Conservation (phyloP, 2,113 vertebrate genomes). For the Gnathonemus longibarbis region DNA sequence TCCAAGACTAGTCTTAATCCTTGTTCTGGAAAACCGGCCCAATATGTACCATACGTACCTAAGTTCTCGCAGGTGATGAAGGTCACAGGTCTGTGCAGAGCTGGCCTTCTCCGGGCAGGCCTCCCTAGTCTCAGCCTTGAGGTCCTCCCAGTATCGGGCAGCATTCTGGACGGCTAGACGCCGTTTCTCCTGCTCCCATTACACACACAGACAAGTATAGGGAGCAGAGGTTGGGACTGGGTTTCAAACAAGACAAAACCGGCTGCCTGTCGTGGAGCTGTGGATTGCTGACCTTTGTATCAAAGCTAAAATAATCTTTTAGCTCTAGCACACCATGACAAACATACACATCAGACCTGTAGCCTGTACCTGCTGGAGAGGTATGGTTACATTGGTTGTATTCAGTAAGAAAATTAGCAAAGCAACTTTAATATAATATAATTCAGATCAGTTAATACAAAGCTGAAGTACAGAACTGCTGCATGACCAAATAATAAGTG, state of each 20-base stretch:
- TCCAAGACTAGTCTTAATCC: too few species aligned
- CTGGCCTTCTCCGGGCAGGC: slow-evolving; percentile 65
- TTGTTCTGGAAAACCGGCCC: too few species aligned
- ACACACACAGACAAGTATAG: not conserved
- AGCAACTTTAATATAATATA: not conserved
- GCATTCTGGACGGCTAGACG: slow-evolving; percentile 82
- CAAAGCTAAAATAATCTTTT: not conserved
- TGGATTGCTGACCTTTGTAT: not conserved
- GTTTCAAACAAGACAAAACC: not conserved
- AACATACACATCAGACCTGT: not conserved
- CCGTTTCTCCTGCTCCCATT: slow-evolving; percentile 77
- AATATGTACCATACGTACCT: slow-evolving; percentile 58
- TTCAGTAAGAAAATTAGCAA: not conserved
- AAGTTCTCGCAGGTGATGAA: slow-evolving; percentile 68
- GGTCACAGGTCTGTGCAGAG: slow-evolving; percentile 63
- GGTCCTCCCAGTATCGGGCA: slow-evolving; percentile 81
- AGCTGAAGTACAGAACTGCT: not conserved
- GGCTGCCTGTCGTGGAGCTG: not conserved
- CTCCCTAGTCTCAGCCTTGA: slow-evolving; percentile 61
- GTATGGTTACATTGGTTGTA: not conserved
- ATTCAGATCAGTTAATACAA: not conserved
- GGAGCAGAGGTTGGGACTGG: not conserved
- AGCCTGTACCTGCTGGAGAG: not conserved
- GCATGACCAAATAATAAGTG: not conserved
- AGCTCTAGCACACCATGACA: not conserved